Base-by-base conservation (phyloP, 2,888 invertebrate species). In the Clitarchus hookeri region DNA sequence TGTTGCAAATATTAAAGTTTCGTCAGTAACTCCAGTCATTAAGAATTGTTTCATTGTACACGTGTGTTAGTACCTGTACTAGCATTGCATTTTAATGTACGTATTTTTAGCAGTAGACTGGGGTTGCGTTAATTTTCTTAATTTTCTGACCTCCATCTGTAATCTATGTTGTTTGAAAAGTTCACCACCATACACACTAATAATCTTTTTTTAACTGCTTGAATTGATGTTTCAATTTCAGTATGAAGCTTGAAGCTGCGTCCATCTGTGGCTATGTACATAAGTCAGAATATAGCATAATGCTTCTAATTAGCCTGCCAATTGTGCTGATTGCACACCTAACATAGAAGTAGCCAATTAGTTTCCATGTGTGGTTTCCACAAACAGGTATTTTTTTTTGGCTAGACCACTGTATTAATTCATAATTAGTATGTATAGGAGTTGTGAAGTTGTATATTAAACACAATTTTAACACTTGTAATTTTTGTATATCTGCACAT, bases 221-320 rank as follows among this genome's bases (percentile, higher is more conserved):
- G 65, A 65, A 65, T 65, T 65, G 19, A 23, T 65, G n/a, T 65
- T 65, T 65, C 65, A 65, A n/a, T 65, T 65, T 65, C 65, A 65
- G 65, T 48, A 48, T 48, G 48, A 48, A 48, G 65, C n/a, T 65
- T 23, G 23, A n/a, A 65, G 65, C 65, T 65, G 65, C n/a, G 16
- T 23, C n/a, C 65, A 65, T 8, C 65, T 65, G 65, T 65, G n/a
- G 65, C n/a, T 65, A 65, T 65, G n/a, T 65, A 65, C 16, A n/a
- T 65, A 65, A 65, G n/a, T 65, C 65, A 23, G 19, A 16, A 65
- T 12, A 16, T 65, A 65, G 0, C 23, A 65, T 6, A 65, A 48
- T 48, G 65, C 65, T 65, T 65, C 65, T n/a, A 23, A n/a, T 65
- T 65, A 65, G 65, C 65, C 16, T 65, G 65, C 23, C 65, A 65